phyloP scores from a whole-genome alignment of 2,888 invertebrate species.

The Pristionchus exspectatus region DNA sequence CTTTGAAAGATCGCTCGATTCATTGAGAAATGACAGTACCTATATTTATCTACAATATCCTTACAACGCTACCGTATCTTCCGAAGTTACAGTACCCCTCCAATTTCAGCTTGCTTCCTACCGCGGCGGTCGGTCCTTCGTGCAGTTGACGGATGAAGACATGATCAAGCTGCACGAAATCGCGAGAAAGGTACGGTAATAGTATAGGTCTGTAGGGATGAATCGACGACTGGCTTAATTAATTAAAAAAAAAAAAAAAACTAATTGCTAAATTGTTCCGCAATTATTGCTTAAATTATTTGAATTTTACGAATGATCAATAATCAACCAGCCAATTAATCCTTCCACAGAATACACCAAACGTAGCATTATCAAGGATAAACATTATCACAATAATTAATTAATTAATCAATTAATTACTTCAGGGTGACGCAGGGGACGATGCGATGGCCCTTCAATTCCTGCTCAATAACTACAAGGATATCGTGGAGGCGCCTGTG shows the following conservation, averaged over 20 bases:
- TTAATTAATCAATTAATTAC: not conserved
- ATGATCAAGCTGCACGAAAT: conserved; percentile 74
- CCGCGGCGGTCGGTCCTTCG: conserved; percentile 74
- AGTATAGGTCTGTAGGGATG: not conserved
- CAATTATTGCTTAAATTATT: too few relatives aligned
- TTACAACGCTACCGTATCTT: too few relatives aligned
- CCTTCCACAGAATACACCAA: too few relatives aligned
- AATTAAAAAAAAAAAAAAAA: too few relatives aligned
- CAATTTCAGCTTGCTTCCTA: conserved; percentile 72
- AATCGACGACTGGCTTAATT: not conserved
- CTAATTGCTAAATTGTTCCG: too few relatives aligned
- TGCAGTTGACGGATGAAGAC: conserved; percentile 73
- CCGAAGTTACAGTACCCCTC: not conserved
- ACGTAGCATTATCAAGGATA: too few relatives aligned
- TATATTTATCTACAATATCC: too few relatives aligned
- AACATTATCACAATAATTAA: not conserved
- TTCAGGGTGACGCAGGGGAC: conserved; percentile 60
- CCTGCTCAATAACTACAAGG: conserved; percentile 73
- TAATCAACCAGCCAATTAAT: too few relatives aligned
- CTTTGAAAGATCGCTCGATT: too few relatives aligned
- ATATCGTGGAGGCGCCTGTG: conserved; percentile 68
- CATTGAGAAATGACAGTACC: too few relatives aligned
- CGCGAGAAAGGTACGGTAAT: conserved; percentile 59
- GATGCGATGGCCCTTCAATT: conserved; percentile 72
- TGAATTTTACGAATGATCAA: too few relatives aligned